Conservation (phyloP, 2,888 invertebrate genomes). For the Eupelmus urozonus region DNA sequence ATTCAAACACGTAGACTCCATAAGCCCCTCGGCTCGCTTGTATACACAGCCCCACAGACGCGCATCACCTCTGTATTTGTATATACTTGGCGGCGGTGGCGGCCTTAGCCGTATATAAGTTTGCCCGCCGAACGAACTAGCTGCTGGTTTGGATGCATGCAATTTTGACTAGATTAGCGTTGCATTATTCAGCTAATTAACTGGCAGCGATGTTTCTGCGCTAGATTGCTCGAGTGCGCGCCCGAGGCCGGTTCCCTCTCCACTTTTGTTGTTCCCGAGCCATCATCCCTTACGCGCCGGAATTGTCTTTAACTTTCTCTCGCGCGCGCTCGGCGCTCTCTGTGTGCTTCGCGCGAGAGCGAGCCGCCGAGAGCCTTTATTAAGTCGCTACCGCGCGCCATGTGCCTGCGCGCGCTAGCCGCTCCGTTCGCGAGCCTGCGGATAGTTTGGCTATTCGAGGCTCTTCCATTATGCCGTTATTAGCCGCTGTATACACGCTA, state of each 20-base stretch:
- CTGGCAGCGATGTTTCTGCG: conserved; percentile 66
- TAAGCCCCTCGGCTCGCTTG: neutral
- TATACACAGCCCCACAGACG: neutral
- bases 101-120: conserved; percentile 52
- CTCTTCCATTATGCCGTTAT: conserved; percentile 17
- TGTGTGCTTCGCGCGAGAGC: neutral
- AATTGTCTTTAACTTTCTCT: conserved; percentile 52
- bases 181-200: conserved; percentile 76
- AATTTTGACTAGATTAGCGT: conserved; percentile 75
- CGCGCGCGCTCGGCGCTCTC: neutral
- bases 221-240: conserved; percentile 33
- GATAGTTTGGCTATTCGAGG: neutral
- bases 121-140: conserved; percentile 68
- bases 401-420: neutral
- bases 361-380: neutral
- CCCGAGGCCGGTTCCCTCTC: neutral
- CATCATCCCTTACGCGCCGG: conserved; percentile 20
- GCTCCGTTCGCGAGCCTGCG: neutral
- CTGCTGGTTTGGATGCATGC: conserved; percentile 68
- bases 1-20: neutral
- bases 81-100: neutral
- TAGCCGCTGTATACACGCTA: too few relatives aligned
- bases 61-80: conserved; percentile 22
- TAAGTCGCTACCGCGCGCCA: neutral
- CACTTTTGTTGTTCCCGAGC: conserved; percentile 22